Evolutionary conservation across 1,140 invertebrate species (phyloP).

Genomic region (Drosophila melanica): DNA sequence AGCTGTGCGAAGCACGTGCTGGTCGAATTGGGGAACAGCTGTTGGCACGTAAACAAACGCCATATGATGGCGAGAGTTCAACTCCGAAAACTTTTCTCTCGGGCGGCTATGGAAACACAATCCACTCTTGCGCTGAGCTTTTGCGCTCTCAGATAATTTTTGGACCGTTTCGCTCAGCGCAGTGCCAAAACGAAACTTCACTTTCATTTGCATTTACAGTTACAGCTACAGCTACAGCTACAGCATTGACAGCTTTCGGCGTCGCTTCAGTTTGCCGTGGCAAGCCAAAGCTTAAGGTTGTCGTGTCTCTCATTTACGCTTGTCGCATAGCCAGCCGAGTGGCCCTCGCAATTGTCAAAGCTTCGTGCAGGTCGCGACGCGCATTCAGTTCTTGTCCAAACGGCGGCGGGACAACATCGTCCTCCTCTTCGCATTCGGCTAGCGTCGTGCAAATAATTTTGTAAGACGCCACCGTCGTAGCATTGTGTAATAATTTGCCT

Average conservation of each 20-base stretch:
- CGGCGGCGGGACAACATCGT: conserved; percentile 39
- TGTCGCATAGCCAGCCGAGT: conserved; percentile 4
- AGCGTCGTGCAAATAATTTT: conserved; percentile 1
- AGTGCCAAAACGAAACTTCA: conserved; percentile 48
- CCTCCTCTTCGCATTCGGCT: neutral
- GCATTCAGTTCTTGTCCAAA: conserved; percentile 49
- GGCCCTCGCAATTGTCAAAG: conserved; percentile 16
- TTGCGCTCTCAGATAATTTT: conserved; percentile 35
- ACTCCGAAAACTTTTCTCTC: conserved; percentile 1
- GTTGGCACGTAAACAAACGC: conserved; percentile 66
- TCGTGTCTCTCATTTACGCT: conserved; percentile 29
- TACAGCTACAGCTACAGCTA: conserved; percentile 13
- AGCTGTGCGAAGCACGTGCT: conserved; percentile 23
- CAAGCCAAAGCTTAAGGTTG: conserved; percentile 61
- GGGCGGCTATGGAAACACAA: too few species aligned
- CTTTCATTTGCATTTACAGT: conserved; percentile 59
- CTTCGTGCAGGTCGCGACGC: conserved; percentile 36
- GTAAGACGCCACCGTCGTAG: conserved; percentile 6
- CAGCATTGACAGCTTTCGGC: conserved; percentile 28
- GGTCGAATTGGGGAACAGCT: conserved; percentile 42
- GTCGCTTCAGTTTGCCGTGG: conserved; percentile 60
- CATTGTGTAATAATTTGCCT: conserved; percentile 42
- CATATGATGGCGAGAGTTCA: conserved; percentile 46
- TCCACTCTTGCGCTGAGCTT: conserved; percentile 45
- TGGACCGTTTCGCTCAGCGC: conserved; percentile 66